phyloP scores from a whole-genome alignment of 1,140 invertebrate genomes.

The Colletes latitarsis region DNA sequence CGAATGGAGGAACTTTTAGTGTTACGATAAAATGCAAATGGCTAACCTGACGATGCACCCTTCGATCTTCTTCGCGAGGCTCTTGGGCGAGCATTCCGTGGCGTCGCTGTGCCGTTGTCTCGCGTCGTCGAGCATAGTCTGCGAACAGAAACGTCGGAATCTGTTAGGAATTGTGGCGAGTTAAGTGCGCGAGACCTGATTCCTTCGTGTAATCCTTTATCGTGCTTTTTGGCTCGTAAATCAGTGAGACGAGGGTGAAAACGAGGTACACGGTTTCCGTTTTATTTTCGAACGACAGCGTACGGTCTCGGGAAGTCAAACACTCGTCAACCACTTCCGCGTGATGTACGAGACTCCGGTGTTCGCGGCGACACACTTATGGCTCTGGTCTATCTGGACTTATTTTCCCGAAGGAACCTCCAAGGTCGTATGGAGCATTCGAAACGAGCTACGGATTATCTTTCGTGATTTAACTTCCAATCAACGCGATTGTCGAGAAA shows the following conservation, averaged over 20 bases:
- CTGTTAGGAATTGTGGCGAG: not conserved
- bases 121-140: conserved; percentile 38
- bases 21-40: not conserved
- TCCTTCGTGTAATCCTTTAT: not conserved
- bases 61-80: conserved; percentile 56
- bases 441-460: no score
- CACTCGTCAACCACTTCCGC: conserved; percentile 50
- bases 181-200: not conserved
- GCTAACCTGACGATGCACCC: conserved; percentile 60
- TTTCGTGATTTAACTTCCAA: no score
- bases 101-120: not conserved
- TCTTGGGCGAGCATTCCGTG: conserved; percentile 41
- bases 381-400: conserved; percentile 3
- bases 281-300: conserved; percentile 47
- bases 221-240: conserved; percentile 26
- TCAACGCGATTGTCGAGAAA: no score
- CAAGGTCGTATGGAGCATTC: no score
- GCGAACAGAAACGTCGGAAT: conserved; percentile 24
- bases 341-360: conserved; percentile 46
- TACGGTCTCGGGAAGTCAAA: conserved; percentile 13
- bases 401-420: no score
- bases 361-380: conserved; percentile 45
- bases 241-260: conserved; percentile 9
- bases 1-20: no score
- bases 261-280: conserved; percentile 12